These are phyloP conservation scores for Enteromius radiatus DNA, from an alignment of 2,797 vertebrate species.

Conservation along the genomic window DNA sequence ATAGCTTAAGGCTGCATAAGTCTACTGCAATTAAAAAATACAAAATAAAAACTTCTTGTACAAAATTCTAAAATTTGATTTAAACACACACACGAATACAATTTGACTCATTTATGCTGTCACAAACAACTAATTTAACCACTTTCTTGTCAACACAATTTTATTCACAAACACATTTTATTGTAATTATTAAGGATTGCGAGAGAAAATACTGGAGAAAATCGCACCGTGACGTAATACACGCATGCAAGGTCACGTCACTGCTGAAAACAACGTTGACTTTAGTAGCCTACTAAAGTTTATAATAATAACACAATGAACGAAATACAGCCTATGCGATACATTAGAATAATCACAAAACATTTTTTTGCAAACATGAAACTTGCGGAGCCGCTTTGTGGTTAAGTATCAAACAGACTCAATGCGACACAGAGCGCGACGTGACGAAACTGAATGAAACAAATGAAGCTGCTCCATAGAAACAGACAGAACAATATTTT, in stretches of 20 bases:
- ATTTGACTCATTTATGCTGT: not conserved
- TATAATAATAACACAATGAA: not conserved
- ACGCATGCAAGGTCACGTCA: not conserved
- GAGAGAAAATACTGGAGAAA: not conserved
- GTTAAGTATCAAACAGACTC: not conserved
- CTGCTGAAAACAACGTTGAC: not conserved
- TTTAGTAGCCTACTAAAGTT: not conserved
- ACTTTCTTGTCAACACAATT: not conserved
- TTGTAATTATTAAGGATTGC: not conserved
- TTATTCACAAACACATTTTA: no score
- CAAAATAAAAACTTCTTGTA: not conserved
- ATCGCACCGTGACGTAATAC: not conserved
- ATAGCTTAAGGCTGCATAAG: not conserved
- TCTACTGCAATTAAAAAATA: not conserved
- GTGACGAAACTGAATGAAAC: slow-evolving; percentile 15
- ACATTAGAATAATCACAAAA: not conserved
- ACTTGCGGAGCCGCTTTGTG: not conserved
- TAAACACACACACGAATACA: not conserved
- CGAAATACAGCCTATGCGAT: not conserved
- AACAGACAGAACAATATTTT: not conserved
- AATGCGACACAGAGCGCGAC: not conserved
- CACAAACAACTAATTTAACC: not conserved
- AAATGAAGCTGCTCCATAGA: not conserved
- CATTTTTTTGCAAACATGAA: not conserved
- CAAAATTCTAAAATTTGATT: not conserved